A percentile compares a stretch with the other conserved stretches of the same genome.
Conservation (phyloP, 1,140 invertebrate species). For the Hypothenemus hampei region DNA sequence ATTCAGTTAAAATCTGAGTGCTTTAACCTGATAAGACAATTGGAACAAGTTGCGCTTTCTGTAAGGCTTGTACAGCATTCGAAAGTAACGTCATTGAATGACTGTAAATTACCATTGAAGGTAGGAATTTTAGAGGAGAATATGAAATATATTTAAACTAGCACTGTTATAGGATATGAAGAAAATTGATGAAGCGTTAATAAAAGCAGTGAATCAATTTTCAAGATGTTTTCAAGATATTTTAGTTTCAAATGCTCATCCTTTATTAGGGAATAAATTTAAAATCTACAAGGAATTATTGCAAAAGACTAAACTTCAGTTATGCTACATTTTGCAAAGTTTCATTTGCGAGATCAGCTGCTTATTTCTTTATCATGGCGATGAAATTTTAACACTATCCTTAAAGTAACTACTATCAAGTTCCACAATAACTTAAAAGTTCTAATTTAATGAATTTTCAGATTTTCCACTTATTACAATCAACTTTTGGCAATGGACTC, state of each 20-base stretch:
- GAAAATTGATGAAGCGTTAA: constrained; percentile 24
- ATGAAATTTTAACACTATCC: constrained; percentile 35
- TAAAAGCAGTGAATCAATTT: constrained; percentile 25
- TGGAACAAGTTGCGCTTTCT: not conserved
- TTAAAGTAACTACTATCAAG: constrained; percentile 32
- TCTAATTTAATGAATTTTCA: constrained; percentile 20
- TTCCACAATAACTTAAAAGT: too few species aligned
- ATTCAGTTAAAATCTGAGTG: constrained; percentile 32
- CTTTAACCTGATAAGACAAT: not conserved
- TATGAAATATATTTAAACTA: too few species aligned
- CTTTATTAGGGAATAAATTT: constrained; percentile 27
- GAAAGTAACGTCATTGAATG: not conserved
- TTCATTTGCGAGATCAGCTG: constrained; percentile 36
- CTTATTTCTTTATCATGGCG: constrained; percentile 40
- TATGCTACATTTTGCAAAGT: constrained; percentile 39
- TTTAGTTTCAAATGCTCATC: constrained; percentile 1
- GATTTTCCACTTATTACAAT: constrained; percentile 31
- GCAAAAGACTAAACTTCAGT: constrained; percentile 39
- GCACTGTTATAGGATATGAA: constrained; percentile 33
- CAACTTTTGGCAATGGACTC: constrained; percentile 34
- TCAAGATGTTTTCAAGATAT: constrained; percentile 24
- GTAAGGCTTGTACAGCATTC: not conserved
- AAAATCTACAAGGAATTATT: constrained; percentile 34
- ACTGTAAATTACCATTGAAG: not conserved
- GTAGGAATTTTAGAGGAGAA: not conserved